These are phyloP conservation scores for Petroica traversi DNA, from an alignment of 2,113 vertebrate genomes.

Conservation along the genomic window DNA sequence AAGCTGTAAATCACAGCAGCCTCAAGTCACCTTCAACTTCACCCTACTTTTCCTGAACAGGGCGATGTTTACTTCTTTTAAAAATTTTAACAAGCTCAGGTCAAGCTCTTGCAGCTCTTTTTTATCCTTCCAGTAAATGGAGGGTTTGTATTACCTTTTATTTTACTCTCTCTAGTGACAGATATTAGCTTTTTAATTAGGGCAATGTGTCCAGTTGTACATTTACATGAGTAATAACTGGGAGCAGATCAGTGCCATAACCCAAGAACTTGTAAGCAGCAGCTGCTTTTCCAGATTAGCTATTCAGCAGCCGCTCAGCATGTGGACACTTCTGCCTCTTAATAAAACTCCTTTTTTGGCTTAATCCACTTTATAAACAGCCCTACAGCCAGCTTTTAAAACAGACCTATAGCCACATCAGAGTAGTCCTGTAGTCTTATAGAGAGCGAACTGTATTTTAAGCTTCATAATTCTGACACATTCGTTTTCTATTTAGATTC, in stretches of 20 bases:
- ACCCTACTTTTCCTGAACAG: not conserved
- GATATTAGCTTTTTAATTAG: not conserved
- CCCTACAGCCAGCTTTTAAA: not conserved
- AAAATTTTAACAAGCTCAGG: not conserved
- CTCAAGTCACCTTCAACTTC: not conserved
- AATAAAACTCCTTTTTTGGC: not conserved
- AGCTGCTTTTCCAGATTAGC: not conserved
- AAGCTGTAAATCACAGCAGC: not conserved
- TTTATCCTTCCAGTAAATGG: not conserved
- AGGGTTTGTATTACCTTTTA: not conserved
- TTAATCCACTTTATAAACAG: not conserved
- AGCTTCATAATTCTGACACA: conserved; percentile 63
- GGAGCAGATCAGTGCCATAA: not conserved
- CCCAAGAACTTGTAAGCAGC: not conserved
- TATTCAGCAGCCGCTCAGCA: not conserved
- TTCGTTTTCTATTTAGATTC: conserved; percentile 81
- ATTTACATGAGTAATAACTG: not conserved
- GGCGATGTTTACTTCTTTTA: not conserved
- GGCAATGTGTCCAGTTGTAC: not conserved
- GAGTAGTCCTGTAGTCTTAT: not conserved
- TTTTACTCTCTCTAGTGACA: not conserved
- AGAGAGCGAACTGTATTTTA: conserved; percentile 38
- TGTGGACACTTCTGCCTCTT: not conserved
- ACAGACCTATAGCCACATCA: not conserved
- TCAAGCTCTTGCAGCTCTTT: not conserved